Evolutionary conservation across 2,113 vertebrate species (phyloP), one percentile per base, ranked within the genome.

Genomic region (Saguinus midas): DNA sequence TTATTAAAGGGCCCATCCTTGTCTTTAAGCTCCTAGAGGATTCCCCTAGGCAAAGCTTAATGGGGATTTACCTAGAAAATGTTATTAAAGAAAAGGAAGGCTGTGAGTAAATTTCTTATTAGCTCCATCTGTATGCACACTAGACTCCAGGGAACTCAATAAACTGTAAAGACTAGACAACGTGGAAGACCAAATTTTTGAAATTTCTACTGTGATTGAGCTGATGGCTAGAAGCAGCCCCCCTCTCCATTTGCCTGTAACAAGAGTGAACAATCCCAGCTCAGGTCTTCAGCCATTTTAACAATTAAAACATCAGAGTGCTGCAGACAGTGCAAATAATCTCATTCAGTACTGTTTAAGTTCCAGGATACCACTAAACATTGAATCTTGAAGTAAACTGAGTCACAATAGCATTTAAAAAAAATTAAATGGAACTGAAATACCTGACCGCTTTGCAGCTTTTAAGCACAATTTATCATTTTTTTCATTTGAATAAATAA

Each of bases 51-150:
- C 52, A 89, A 55, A 81, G 29, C 40, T 95, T 93, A 95, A 78
- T 88, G 58, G 29, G 23, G 82, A 97, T 96, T 96, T 96, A 79
- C 64, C 66, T 91, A 76, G 96, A 91, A 94, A 97, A 93, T 95
- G 40, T 94, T 91, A 81, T 95, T 75, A 96, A 81, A 72, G 57
- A 95, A 37, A 35, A 78, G 13, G 14, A 20, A 52, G 17, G 1
- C 43, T 78, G 21, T n/a, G 10, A 94, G 73, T 78, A 72, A 84
- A 72, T 86, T 91, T 25, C 29, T 70, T 84, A 50, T 94, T 79
- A 43, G 16, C 43, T 88, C 82, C 85, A 68, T 94, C 64, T 89
- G 10, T 79, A 48, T 40, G 35, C 20, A 61, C 25, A 37, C 64
- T 58, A 1, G 35, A 18, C 64, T 76, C 72, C 50, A 78, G 64